phyloP scores from a whole-genome alignment of 2,797 vertebrate species.

The Megalops cyprinoides region DNA sequence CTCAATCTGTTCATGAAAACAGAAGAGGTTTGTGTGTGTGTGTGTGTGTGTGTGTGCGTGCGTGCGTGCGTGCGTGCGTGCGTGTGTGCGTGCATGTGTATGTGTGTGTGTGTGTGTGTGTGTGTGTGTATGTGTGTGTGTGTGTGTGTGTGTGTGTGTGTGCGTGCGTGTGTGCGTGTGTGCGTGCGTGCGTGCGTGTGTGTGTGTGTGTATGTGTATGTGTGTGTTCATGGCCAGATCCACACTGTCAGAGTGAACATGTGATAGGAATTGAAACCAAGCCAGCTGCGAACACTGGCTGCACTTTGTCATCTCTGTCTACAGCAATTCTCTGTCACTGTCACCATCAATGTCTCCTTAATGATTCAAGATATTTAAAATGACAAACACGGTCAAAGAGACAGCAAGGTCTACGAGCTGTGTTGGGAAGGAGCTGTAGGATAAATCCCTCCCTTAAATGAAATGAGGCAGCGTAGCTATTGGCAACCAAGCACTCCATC shows the following conservation, averaged over 20 bases:
- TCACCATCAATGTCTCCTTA: background rate
- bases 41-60: background rate
- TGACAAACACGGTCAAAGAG: background rate
- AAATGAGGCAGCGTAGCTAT: background rate
- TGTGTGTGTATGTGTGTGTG: background rate
- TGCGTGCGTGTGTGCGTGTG: background rate
- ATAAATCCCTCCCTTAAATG: background rate
- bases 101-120: background rate
- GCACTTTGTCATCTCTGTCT: background rate
- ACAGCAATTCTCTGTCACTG: slow-evolving; percentile 1
- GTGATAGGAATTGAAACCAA: slow-evolving; percentile 5
- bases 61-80: background rate
- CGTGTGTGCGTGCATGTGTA: slow-evolving; percentile 7
- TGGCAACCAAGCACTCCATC: background rate
- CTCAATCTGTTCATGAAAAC: too few species aligned
- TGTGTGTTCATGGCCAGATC: background rate
- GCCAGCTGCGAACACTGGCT: background rate
- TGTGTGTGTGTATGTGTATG: background rate
- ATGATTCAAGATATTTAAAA: background rate
- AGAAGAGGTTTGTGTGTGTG: background rate
- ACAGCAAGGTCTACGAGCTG: background rate
- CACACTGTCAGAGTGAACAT: background rate
- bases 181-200: background rate
- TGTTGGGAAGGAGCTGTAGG: background rate
- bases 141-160: background rate